A percentile compares a stretch with the other conserved stretches of the same genome.
phyloP scores from a whole-genome alignment of 2,113 vertebrate genomes.

The Glaucomys volans region DNA sequence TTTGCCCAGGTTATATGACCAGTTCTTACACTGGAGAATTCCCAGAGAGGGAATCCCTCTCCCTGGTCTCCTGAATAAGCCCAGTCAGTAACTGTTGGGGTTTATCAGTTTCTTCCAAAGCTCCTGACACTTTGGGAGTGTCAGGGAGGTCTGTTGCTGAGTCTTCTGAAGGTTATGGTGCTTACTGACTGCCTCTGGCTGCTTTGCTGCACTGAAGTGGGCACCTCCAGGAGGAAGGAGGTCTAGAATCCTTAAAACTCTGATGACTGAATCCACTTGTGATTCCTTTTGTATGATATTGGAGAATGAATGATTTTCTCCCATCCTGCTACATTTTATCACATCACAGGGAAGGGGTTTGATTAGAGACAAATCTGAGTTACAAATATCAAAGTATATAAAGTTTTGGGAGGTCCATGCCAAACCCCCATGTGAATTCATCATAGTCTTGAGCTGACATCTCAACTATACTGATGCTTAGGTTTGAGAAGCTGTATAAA shows the following conservation, averaged over 20 bases:
- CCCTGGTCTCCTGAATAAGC: background rate
- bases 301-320: background rate
- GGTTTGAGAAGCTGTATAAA: background rate
- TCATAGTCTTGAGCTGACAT: background rate
- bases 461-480: background rate
- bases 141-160: background rate
- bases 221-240: background rate
- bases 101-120: background rate
- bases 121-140: background rate
- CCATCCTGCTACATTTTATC: background rate
- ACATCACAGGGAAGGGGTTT: background rate
- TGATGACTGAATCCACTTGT: background rate
- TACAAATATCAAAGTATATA: background rate
- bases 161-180: fast-evolving
- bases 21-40: background rate
- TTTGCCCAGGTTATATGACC: background rate
- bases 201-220: fast-evolving
- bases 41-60: background rate
- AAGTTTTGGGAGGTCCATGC: background rate
- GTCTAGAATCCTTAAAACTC: background rate
- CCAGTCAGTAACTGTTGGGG: background rate
- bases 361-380: background rate
- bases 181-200: background rate
- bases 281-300: background rate
- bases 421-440: background rate